Base-by-base conservation (phyloP, 2,888 invertebrate genomes). In the Papilio elwesi region DNA sequence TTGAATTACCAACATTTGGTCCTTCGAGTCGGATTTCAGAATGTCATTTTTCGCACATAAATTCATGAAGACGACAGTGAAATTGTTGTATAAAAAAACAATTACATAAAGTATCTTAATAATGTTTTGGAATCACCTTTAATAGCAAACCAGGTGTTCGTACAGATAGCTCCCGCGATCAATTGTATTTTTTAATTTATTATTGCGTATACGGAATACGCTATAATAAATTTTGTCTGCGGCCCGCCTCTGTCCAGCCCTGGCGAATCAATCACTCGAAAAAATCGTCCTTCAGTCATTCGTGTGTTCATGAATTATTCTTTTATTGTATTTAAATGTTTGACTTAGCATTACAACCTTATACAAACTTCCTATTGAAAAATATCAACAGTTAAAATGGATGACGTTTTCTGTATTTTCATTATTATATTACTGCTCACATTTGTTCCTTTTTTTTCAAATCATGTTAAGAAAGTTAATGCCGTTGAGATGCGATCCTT, bases 161-260 rank as follows among this genome's bases (percentile, higher is more conserved):
- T 43, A 43, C 15, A 2, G n/a, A 62, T 43, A 43, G 43, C 43
- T 62, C 59, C 36, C 36, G 26, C 66, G 52, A 52, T 51, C 38
- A 36, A 51, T 36, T 51, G 66, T 51, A 36, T 66, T 66, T 66
- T 66, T 38, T 52, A 49, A 16, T 62, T 62, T 62, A 62, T 62
- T 59, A 38, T 53, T 67, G 53, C 53, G 67, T 67, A 67, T 52
- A 15, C 51, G 47, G 47, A 67, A 53, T 53, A 67, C 53, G 67
- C 53, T 53, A 47, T 53, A 16, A 67, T 67, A 67, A 67, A 67
- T 67, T 55, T 15, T n/a, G 38, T 10, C 9, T 59, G 59, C 59
- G 59, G 59, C 38, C 59, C 59, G 59, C 59, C 38, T 9, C n/a
- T 43, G 59, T 10, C 59, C 59, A 8, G n/a, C 59, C 59, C 59